These are phyloP conservation scores for Porites divaricata DNA, from an alignment of 92 coral and sea anemone species.

Conservation along the genomic window DNA sequence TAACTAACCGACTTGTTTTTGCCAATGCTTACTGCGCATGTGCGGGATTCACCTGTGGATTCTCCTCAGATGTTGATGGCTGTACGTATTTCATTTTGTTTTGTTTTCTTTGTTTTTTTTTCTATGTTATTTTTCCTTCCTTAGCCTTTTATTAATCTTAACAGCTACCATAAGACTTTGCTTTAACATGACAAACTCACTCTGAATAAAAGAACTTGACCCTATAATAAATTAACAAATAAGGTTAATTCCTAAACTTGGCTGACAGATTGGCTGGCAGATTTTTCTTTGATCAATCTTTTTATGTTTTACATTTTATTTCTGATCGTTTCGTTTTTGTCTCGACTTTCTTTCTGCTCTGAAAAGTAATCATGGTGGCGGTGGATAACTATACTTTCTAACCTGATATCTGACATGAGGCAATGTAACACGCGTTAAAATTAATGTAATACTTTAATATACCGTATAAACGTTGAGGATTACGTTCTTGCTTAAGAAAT, in stretches of 20 bases:
- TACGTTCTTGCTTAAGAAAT: too few relatives aligned
- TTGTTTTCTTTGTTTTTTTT: conserved; percentile 8
- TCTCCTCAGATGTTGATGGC: conserved; percentile 91
- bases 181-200: not conserved
- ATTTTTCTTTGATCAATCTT: too few relatives aligned
- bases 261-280: too few relatives aligned
- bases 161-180: not conserved
- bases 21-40: conserved; percentile 51
- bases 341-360: not conserved
- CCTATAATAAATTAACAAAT: too few relatives aligned
- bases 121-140: conserved; percentile 5
- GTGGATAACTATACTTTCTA: not conserved
- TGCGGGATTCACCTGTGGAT: conserved; percentile 20
- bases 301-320: too few relatives aligned
- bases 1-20: conserved; percentile 55
- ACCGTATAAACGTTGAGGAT: too few relatives aligned
- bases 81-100: conserved; percentile 76
- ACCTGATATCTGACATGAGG: conserved; percentile 1
- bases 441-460: too few relatives aligned
- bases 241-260: too few relatives aligned
- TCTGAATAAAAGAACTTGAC: too few relatives aligned
- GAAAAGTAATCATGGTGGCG: not conserved
- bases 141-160: not conserved
- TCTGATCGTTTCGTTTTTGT: not conserved
- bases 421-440: not conserved